These are phyloP conservation scores for Ornithorhynchus anatinus DNA, from an alignment of 2,113 vertebrate genomes.

Conservation along the genomic window DNA sequence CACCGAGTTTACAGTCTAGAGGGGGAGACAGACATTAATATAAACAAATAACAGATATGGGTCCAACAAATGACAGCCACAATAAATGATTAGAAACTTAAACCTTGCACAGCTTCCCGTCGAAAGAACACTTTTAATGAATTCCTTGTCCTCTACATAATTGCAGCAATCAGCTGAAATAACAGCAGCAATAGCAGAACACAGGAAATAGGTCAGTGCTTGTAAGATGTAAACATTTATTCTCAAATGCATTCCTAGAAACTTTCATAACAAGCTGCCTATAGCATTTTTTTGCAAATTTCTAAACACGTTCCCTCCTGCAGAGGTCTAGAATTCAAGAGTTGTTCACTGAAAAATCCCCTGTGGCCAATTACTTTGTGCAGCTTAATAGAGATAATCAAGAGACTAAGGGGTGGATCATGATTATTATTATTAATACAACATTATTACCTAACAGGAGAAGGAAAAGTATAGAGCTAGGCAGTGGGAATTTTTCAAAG, in stretches of 20 bases:
- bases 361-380: not conserved
- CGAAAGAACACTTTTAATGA: slow-evolving; percentile 31
- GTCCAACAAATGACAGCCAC: too few relatives aligned
- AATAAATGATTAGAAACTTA: slow-evolving; percentile 44
- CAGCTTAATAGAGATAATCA: not conserved
- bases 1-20: too few relatives aligned
- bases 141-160: slow-evolving; percentile 34
- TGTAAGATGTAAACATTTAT: slow-evolving; percentile 17
- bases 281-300: slow-evolving; percentile 21
- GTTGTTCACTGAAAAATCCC: not conserved
- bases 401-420: too few relatives aligned
- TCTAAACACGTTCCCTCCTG: slow-evolving; percentile 13
- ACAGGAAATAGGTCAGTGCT: slow-evolving; percentile 42
- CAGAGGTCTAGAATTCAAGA: not conserved
- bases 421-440: too few relatives aligned
- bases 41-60: too few relatives aligned
- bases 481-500: not conserved
- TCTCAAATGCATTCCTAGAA: not conserved
- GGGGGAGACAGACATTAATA: too few relatives aligned
- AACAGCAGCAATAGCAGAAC: slow-evolving; percentile 9
- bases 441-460: not conserved
- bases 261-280: not conserved
- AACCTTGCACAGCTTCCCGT: slow-evolving; percentile 32
- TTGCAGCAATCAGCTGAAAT: slow-evolving; percentile 35
- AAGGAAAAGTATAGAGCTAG: not conserved